Conservation (phyloP, 2,113 vertebrate genomes). For the Anhinga anhinga region DNA sequence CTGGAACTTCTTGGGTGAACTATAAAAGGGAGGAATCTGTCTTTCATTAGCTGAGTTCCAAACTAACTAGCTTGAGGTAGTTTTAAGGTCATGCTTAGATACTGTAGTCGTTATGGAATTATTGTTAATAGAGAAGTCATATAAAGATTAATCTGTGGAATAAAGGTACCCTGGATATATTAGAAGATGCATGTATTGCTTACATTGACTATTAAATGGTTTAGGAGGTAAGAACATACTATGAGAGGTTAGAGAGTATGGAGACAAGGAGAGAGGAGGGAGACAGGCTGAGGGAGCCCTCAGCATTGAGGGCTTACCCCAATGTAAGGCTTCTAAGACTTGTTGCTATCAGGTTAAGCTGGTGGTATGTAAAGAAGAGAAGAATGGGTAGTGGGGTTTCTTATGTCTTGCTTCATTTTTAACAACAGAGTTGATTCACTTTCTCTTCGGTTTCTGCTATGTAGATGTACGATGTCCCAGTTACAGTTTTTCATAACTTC, state of each 20-base stretch:
- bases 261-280: not conserved
- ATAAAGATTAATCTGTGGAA: not conserved
- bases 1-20: not conserved
- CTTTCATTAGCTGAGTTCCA: not conserved
- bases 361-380: not conserved
- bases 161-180: not conserved
- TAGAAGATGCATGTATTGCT: not conserved
- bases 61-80: not conserved
- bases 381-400: not conserved
- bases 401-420: not conserved
- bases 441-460: not conserved
- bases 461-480: too few species aligned
- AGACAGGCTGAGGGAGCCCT: not conserved
- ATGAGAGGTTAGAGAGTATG: not conserved
- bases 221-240: not conserved
- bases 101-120: not conserved
- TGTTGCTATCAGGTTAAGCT: not conserved
- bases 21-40: not conserved
- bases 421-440: not conserved
- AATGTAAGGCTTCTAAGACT: not conserved
- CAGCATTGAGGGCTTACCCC: not conserved
- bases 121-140: not conserved
- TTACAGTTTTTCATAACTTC: not conserved
- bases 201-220: not conserved
- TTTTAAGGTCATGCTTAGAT: not conserved